These are phyloP conservation scores for Drosophila pectinifera DNA, from an alignment of 1,140 invertebrate genomes.

Conservation along the genomic window DNA sequence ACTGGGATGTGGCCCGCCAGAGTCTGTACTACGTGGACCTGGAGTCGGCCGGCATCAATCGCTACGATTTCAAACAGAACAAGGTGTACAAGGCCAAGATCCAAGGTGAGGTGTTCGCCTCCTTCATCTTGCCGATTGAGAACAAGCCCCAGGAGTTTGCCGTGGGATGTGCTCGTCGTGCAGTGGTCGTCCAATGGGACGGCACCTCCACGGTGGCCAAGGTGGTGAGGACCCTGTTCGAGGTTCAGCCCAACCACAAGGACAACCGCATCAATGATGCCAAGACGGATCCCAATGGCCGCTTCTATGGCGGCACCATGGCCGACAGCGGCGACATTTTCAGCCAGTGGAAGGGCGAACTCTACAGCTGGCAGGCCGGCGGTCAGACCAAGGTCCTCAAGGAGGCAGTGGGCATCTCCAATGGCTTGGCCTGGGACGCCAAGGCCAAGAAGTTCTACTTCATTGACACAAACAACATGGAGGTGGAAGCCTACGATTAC, in stretches of 20 bases:
- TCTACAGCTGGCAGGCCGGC: constrained; percentile 86
- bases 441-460: constrained; percentile 90
- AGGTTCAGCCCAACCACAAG: constrained; percentile 86
- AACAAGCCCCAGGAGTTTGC: constrained; percentile 87
- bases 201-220: constrained; percentile 86
- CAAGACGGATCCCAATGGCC: constrained; percentile 92
- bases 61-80: constrained; percentile 86
- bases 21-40: constrained; percentile 90
- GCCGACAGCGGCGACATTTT: constrained; percentile 75
- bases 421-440: constrained; percentile 92
- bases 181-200: constrained; percentile 89
- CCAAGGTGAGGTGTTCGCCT: constrained; percentile 85
- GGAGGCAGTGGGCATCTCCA: constrained; percentile 89
- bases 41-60: constrained; percentile 86
- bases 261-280: constrained; percentile 93
- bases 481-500: constrained; percentile 91
- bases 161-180: constrained; percentile 87
- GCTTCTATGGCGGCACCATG: constrained; percentile 91
- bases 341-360: constrained; percentile 86
- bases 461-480: constrained; percentile 89
- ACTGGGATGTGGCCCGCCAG: constrained; percentile 88
- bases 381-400: constrained; percentile 86
- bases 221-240: constrained; percentile 85
- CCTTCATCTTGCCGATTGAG: constrained; percentile 90
- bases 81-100: constrained; percentile 85